A percentile compares a stretch with the other conserved stretches of the same genome.
phyloP scores from a whole-genome alignment of 1,140 invertebrate species.

The Colletes gigas region DNA sequence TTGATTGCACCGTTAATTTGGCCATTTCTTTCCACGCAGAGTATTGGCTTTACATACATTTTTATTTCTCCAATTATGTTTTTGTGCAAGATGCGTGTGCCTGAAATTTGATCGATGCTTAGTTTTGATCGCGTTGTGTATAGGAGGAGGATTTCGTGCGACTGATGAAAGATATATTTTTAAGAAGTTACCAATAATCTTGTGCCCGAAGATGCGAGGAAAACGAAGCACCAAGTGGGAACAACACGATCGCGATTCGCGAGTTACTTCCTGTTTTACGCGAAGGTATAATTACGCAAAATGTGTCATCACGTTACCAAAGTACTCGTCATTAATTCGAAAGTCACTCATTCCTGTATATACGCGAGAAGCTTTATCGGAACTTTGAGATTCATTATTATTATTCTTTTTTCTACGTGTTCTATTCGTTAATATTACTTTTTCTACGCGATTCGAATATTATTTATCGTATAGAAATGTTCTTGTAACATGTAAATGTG shows the following conservation, averaged over 20 bases:
- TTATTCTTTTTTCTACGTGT: not conserved
- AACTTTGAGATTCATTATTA: constrained; percentile 22
- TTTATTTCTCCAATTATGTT: not conserved
- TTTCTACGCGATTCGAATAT: not conserved
- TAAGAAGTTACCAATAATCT: constrained; percentile 27
- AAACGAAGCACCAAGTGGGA: not conserved
- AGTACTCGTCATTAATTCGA: constrained; percentile 48
- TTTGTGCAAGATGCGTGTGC: not conserved
- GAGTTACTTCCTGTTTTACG: constrained; percentile 12
- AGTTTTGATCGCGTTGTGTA: not conserved
- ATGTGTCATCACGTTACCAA: constrained; percentile 61
- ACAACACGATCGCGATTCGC: not conserved
- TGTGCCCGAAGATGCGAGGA: not conserved
- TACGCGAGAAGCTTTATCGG: constrained; percentile 29
- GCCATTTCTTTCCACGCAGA: not conserved
- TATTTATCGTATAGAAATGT: constrained; percentile 43
- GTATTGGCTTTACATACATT: too few species aligned
- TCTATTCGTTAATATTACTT: not conserved
- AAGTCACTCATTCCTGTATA: constrained; percentile 55
- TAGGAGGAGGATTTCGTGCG: not conserved
- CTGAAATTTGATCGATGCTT: not conserved
- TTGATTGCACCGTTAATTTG: not conserved
- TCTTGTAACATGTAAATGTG: constrained; percentile 19
- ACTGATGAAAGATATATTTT: not conserved
- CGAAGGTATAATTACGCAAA: not conserved